These are phyloP conservation scores for Phataginus tetradactyla DNA, from an alignment of 2,797 vertebrate genomes.

Conservation along the genomic window DNA sequence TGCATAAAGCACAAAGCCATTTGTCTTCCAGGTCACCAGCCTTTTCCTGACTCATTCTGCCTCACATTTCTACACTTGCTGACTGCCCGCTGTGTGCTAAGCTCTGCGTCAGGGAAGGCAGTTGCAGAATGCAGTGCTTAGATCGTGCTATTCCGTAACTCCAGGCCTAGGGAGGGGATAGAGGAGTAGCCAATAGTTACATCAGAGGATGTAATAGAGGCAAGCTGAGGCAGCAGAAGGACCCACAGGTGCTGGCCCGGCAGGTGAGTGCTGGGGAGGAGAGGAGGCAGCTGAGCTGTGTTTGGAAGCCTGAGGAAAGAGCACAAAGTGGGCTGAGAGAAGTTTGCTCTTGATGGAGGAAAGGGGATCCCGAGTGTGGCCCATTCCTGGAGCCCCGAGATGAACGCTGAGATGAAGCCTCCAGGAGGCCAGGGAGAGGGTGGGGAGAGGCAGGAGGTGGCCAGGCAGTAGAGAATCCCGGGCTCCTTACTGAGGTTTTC, in stretches of 20 bases:
- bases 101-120: background rate
- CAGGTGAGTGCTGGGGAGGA: fast-evolving
- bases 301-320: background rate
- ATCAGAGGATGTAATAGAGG: fast-evolving
- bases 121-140: background rate
- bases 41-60: background rate
- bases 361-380: background rate
- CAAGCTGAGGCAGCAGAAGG: background rate
- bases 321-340: background rate
- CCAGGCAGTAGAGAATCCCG: no score
- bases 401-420: background rate
- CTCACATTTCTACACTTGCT: no score
- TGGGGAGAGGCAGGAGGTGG: no score
- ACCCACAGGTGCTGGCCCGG: background rate
- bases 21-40: background rate
- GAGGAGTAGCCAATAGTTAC: background rate
- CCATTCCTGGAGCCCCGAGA: background rate
- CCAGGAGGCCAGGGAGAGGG: fast-evolving
- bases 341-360: background rate
- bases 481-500: background rate
- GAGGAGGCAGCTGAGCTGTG: background rate
- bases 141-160: fast-evolving
- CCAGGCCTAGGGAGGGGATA: fast-evolving
- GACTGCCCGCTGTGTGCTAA: background rate
- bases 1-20: fast-evolving